Evolutionary conservation across 2,797 vertebrate species (phyloP).

Genomic region (Margarornis squamiger): DNA sequence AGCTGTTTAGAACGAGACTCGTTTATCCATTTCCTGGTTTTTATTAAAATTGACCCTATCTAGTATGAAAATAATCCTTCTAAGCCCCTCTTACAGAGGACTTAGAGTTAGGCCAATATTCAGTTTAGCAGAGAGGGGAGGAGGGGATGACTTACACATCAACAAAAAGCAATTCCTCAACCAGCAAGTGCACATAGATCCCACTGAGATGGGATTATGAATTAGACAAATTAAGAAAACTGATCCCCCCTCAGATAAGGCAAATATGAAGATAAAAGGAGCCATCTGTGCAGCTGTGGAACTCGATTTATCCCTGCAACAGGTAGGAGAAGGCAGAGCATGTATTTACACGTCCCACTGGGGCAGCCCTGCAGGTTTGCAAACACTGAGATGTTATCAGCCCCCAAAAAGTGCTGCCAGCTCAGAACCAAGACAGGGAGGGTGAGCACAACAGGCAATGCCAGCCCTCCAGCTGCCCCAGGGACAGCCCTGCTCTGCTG

Average conservation of each 20-base stretch:
- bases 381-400: not conserved
- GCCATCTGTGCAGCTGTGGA: not conserved
- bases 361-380: not conserved
- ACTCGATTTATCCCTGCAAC: not conserved
- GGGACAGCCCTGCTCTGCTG: not conserved
- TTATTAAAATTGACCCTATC: conserved; percentile 52
- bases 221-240: conserved; percentile 40
- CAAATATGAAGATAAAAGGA: conserved; percentile 7
- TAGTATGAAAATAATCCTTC: conserved; percentile 37
- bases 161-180: not conserved
- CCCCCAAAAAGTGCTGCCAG: not conserved
- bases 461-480: not conserved
- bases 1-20: not conserved
- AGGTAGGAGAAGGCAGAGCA: not conserved
- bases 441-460: not conserved
- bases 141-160: not conserved
- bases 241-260: not conserved
- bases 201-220: conserved; percentile 15
- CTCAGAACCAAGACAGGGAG: not conserved
- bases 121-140: not conserved
- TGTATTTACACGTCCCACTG: not conserved
- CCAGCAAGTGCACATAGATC: not conserved
- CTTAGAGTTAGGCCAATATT: conserved; percentile 41
- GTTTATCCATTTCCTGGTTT: not conserved
- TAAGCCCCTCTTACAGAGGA: conserved; percentile 32